Evolutionary conservation across 2,797 vertebrate genomes (phyloP).

Genomic region (Artibeus lituratus): DNA sequence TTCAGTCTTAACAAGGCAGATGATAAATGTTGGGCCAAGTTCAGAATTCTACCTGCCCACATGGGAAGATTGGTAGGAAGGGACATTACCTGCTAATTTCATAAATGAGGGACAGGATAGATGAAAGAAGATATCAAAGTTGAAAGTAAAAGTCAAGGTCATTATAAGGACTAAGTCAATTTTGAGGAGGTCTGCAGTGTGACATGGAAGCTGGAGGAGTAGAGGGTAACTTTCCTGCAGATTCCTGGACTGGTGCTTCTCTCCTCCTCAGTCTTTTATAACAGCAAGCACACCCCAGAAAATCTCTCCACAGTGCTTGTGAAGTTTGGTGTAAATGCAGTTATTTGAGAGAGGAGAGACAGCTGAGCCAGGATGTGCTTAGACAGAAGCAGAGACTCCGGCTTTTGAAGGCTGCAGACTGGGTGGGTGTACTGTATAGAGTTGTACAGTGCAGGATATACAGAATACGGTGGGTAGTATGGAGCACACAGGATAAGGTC

Average conservation of each 20-base stretch:
- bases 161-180: not conserved
- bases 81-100: not conserved
- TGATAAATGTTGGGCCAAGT: no score
- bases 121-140: not conserved
- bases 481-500: not conserved
- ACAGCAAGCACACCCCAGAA: not conserved
- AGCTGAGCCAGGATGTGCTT: not conserved
- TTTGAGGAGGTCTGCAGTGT: not conserved
- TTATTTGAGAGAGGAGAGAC: not conserved
- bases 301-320: not conserved
- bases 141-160: not conserved
- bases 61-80: not conserved
- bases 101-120: not conserved
- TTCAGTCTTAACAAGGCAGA: not conserved
- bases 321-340: fast-evolving
- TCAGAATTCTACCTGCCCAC: not conserved
- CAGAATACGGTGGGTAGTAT: no score
- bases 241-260: fast-evolving
- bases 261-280: not conserved
- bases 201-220: not conserved
- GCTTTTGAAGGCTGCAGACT: not conserved
- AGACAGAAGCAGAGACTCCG: not conserved
- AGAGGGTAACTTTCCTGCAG: not conserved
- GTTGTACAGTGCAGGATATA: not conserved
- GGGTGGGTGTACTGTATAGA: fast-evolving